Evolutionary conservation across 92 coral and sea anemone genomes (phyloP).

Genomic region (Diadumene lineata): DNA sequence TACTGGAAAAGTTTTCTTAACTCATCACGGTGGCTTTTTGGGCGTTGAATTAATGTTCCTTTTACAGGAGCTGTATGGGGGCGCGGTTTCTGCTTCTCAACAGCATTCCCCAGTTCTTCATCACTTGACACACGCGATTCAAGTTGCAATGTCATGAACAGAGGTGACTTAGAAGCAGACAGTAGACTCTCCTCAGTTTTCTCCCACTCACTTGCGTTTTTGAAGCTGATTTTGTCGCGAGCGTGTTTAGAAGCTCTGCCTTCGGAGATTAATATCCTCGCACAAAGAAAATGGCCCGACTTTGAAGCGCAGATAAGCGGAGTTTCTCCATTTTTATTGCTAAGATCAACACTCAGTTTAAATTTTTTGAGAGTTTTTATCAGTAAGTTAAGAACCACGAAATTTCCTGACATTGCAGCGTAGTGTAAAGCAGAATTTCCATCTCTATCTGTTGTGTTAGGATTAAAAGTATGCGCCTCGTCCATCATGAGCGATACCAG

Average conservation of each 20-base stretch:
- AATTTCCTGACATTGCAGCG: conserved; percentile 76
- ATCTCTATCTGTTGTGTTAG: conserved; percentile 60
- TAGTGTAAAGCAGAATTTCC: conserved; percentile 85
- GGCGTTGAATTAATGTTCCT: conserved; percentile 7
- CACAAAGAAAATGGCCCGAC: conserved; percentile 64
- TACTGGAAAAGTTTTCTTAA: conserved; percentile 54
- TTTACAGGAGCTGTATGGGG: conserved; percentile 70
- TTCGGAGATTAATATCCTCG: conserved; percentile 67
- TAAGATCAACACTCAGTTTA: conserved; percentile 70
- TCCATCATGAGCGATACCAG: conserved; percentile 71
- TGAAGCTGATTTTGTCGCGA: conserved; percentile 56
- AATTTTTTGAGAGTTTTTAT: conserved; percentile 56
- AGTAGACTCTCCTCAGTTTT: conserved; percentile 59
- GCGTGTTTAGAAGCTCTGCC: conserved; percentile 82
- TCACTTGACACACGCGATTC: conserved; percentile 20
- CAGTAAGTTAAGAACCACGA: conserved; percentile 69
- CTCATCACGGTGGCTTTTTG: conserved; percentile 54
- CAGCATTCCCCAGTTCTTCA: conserved; percentile 16
- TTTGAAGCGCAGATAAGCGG: conserved; percentile 79
- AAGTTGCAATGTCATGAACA: conserved; percentile 57
- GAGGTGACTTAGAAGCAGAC: conserved; percentile 66
- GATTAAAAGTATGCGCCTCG: conserved; percentile 69
- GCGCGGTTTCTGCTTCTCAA: conserved; percentile 28
- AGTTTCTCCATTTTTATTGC: conserved; percentile 76
- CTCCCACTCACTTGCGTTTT: conserved; percentile 82